Evolutionary conservation across 2,797 vertebrate species (phyloP), one percentile per base, ranked within the genome.

Genomic region (Pampus argenteus): DNA sequence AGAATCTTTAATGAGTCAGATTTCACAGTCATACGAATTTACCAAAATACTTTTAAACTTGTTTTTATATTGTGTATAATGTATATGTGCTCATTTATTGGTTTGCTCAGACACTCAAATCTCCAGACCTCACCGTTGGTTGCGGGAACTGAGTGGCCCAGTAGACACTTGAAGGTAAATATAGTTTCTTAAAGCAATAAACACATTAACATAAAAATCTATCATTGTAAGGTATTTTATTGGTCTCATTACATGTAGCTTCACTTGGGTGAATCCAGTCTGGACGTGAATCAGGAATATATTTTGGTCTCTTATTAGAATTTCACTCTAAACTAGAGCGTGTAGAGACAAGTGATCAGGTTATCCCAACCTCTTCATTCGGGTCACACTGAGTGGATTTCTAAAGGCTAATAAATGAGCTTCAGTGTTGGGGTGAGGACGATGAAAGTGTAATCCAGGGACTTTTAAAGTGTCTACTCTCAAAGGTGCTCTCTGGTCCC

Each of bases 101-200:
- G 86, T 90, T 91, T 84, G 88, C 89, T 91, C 90, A 85, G 86
- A 92, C 55, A 86, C 91, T 78, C 83, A 87, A 81, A 87, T 89
- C 70, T 88, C 87, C 85, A n/a, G 89, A 91, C 89, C 88, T 88
- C 90, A 84, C 85, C 86, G 66, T 89, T 84, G 83, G 87, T 86
- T 83, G 87, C 86, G 88, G 88, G 88, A 84, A 84, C 88, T 88
- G 90, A 91, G 93, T 84, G 87, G 88, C 90, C 89, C 90, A 79
- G 88, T 92, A 88, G 91, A 92, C 91, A 91, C 89, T 87, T 89
- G 88, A 92, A 91, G 88, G 88, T 91, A 82, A 92, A 88, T 85
- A 75, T 91, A 93, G 89, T 92, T 91, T 91, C 91, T 89, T 87
- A 91, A 94, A 95, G 94, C 95, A 95, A 95, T 95, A 95, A 95